Conservation (phyloP, 2,888 invertebrate species). For the Troides aeacus region DNA sequence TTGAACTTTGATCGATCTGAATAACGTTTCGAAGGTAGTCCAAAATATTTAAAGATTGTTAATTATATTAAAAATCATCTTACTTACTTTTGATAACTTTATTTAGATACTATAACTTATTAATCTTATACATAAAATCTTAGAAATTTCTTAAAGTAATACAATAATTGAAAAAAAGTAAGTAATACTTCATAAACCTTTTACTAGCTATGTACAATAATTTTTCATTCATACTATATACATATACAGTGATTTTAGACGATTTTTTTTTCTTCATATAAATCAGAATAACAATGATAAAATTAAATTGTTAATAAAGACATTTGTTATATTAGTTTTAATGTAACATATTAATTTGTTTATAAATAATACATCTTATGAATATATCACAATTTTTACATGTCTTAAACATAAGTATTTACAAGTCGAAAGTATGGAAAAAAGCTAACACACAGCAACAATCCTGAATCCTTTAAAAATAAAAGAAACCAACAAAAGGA, state of each 20-base stretch:
- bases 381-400: slow-evolving; percentile 63
- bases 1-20: too few relatives aligned
- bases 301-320: background rate
- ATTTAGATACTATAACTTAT: background rate
- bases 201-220: slow-evolving; percentile 1
- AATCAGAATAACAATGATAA: too few relatives aligned
- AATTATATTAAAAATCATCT: too few relatives aligned
- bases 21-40: too few relatives aligned
- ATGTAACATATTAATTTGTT: background rate
- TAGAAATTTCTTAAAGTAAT: background rate
- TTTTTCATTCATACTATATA: background rate
- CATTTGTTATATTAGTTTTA: background rate
- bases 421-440: background rate
- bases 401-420: slow-evolving; percentile 35
- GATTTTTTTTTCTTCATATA: background rate
- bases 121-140: background rate
- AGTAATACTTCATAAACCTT: background rate
- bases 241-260: background rate
- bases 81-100: too few relatives aligned
- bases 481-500: too few relatives aligned
- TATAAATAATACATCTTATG: slow-evolving; percentile 40
- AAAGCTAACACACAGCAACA: background rate
- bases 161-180: background rate
- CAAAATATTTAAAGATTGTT: too few relatives aligned
- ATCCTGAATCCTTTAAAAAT: too few relatives aligned